Percentiles rank a stretch among this genome's conserved stretches.
phyloP scores from a whole-genome alignment of 2,113 vertebrate species.

The Cyprinodon tularosa region DNA sequence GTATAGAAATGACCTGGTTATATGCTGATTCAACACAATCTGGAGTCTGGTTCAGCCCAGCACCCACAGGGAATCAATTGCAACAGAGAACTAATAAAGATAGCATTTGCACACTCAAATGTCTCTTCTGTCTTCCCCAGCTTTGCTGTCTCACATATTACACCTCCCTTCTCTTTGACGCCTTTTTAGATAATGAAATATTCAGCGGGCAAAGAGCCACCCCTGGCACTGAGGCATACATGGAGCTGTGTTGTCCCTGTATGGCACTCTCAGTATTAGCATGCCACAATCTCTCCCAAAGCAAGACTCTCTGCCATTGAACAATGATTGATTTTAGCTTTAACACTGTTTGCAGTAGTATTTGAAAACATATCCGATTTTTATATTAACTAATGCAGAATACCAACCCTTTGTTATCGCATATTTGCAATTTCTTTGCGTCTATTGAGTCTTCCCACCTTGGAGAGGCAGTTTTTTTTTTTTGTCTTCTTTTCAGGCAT shows the following conservation, averaged over 20 bases:
- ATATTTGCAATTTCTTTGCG: conserved; percentile 6
- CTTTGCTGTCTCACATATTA: conserved; percentile 18
- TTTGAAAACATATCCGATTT: conserved; percentile 45
- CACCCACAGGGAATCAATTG: conserved; percentile 12
- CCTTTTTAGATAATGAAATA: conserved; percentile 49
- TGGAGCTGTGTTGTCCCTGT: conserved; percentile 25
- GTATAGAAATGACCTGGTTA: conserved; percentile 8
- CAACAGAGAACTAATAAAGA: conserved; percentile 23
- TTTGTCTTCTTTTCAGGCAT: conserved; percentile 15
- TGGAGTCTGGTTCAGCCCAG: conserved; percentile 21
- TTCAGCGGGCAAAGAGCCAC: conserved; percentile 50
- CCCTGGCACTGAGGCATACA: conserved; percentile 22
- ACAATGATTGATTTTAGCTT: conserved; percentile 19
- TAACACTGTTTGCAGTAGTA: conserved; percentile 14
- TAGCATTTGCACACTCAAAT: conserved; percentile 25
- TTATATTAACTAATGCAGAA: conserved; percentile 25
- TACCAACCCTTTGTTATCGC: conserved; percentile 32
- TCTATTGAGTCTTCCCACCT: not conserved
- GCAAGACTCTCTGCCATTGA: conserved; percentile 28
- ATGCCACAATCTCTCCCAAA: conserved; percentile 38
- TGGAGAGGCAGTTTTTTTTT: not conserved
- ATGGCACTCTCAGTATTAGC: conserved; percentile 56
- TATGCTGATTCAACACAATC: conserved; percentile 36
- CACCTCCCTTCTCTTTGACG: conserved; percentile 14
- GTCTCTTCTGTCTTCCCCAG: conserved; percentile 5